Conservation (phyloP, 2,888 invertebrate genomes). For the Chrysolina oricalcia region DNA sequence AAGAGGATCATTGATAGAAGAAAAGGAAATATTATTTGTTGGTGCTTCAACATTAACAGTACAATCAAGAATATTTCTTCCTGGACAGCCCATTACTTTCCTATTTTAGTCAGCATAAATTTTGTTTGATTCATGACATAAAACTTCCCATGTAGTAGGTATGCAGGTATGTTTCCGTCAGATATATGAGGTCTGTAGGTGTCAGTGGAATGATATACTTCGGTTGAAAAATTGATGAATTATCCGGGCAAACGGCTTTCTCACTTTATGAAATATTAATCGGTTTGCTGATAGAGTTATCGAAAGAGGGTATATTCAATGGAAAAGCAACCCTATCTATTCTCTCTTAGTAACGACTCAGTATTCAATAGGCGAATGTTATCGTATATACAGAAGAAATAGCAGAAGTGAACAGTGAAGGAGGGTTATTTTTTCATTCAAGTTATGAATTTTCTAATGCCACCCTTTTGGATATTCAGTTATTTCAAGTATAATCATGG, state of each 20-base stretch:
- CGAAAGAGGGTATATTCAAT: neutral
- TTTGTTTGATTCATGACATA: neutral
- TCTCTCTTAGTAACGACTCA: neutral
- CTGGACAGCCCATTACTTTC: conserved; percentile 1
- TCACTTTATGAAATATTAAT: conserved; percentile 22
- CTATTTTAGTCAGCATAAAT: neutral
- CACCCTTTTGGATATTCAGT: too few relatives aligned
- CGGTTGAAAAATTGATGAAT: conserved; percentile 19
- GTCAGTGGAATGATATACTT: conserved; percentile 18
- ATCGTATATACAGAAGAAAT: neutral
- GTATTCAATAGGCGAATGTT: neutral
- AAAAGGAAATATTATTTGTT: neutral
- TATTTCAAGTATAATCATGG: too few relatives aligned
- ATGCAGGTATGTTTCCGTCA: neutral
- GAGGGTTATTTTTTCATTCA: too few relatives aligned
- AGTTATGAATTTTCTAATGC: too few relatives aligned
- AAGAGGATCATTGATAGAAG: conserved; percentile 1
- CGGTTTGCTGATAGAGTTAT: conserved; percentile 6
- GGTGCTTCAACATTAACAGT: neutral
- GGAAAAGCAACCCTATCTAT: neutral
- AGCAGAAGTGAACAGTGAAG: too few relatives aligned
- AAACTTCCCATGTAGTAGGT: neutral
- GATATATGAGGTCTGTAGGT: conserved; percentile 6
- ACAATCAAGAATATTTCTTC: conserved; percentile 8
- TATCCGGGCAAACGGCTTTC: conserved; percentile 8